Percentiles rank a stretch among this genome's conserved stretches.
These are phyloP conservation scores for Poeciliopsis turneri DNA, from an alignment of 2,797 vertebrate species.

Conservation along the genomic window DNA sequence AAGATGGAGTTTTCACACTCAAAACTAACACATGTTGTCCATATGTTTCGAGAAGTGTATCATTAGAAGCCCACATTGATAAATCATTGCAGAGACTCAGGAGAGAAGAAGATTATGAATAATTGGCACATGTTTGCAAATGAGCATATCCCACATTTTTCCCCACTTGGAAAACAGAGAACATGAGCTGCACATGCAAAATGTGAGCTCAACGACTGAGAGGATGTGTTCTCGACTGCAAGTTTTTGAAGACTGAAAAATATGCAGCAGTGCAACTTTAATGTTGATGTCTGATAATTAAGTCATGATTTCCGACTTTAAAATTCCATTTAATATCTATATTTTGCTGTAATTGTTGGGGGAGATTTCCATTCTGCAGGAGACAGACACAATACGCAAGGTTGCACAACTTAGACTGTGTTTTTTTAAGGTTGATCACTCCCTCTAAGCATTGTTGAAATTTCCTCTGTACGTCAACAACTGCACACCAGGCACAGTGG, in stretches of 20 bases:
- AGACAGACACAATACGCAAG: not conserved
- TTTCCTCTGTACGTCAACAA: slow-evolving; percentile 55
- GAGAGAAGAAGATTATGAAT: not conserved
- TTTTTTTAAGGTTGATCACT: slow-evolving; percentile 46
- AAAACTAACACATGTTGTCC: slow-evolving; percentile 6
- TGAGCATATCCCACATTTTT: not conserved
- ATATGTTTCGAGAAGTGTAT: slow-evolving; percentile 6
- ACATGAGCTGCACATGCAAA: not conserved
- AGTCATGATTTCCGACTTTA: not conserved
- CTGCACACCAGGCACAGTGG: slow-evolving; percentile 41
- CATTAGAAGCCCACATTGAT: not conserved
- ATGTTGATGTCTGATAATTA: not conserved
- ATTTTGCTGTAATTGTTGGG: not conserved
- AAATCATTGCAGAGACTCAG: slow-evolving; percentile 3
- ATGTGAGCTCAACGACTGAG: not conserved
- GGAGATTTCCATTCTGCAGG: not conserved
- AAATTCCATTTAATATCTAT: not conserved
- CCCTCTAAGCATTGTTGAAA: slow-evolving; percentile 55
- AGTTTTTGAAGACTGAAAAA: not conserved
- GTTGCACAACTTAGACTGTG: slow-evolving; percentile 4
- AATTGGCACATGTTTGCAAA: slow-evolving; percentile 1
- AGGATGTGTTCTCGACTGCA: not conserved
- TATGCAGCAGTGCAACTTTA: not conserved
- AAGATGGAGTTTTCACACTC: not conserved
- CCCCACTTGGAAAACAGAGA: not conserved